A percentile compares a stretch with the other conserved stretches of the same genome.
Conservation (phyloP, 2,113 vertebrate genomes). For the Urocitellus parryii region DNA sequence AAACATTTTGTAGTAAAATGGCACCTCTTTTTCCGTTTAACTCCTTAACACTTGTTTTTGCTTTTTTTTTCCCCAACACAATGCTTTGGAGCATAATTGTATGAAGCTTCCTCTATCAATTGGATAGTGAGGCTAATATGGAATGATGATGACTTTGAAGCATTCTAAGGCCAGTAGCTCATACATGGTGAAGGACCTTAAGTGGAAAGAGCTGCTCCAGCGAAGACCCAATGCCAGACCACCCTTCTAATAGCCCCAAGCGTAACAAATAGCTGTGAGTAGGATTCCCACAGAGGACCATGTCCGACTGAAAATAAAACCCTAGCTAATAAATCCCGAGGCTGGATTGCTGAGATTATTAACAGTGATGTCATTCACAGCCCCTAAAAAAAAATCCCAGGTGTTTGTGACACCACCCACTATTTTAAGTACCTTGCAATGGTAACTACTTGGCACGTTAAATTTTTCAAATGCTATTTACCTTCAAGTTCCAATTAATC, state of each 20-base stretch:
- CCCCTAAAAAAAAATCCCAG: neutral
- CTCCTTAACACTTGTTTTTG: neutral
- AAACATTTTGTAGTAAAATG: neutral
- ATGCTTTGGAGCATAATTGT: neutral
- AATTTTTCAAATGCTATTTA: conserved; percentile 36
- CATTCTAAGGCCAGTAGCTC: neutral
- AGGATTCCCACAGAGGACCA: neutral
- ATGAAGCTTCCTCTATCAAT: neutral
- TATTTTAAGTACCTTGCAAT: neutral
- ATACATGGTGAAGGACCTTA: neutral
- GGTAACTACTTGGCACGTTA: neutral
- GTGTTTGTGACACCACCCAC: neutral
- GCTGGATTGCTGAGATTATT: neutral
- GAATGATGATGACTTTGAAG: neutral
- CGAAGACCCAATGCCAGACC: neutral
- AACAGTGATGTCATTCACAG: conserved; percentile 1
- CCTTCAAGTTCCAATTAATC: neutral
- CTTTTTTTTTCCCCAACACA: neutral
- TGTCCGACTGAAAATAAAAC: neutral
- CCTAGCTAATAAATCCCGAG: neutral
- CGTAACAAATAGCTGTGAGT: neutral
- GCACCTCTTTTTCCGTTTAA: neutral
- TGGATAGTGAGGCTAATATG: neutral
- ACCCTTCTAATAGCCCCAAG: neutral
- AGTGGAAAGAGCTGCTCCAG: neutral